Conservation (phyloP, 2,113 vertebrate species). For the Pagrus major region DNA sequence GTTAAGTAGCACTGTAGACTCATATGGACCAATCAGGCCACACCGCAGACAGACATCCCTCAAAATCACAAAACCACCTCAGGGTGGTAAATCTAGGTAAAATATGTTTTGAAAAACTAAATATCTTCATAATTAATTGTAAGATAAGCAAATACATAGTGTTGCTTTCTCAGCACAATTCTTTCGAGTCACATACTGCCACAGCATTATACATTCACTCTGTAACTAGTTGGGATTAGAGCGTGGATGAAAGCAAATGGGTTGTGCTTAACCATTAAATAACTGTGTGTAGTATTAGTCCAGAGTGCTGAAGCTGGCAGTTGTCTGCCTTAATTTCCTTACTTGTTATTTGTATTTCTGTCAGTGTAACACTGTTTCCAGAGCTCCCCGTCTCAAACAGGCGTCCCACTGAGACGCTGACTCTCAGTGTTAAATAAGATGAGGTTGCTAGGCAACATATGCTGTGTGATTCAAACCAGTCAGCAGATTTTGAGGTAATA, state of each 20-base stretch:
- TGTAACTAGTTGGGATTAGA: background rate
- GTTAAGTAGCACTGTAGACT: too few species aligned
- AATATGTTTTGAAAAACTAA: background rate
- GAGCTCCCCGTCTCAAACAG: constrained; percentile 16
- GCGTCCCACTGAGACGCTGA: constrained; percentile 1
- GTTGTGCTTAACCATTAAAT: background rate
- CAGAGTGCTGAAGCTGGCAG: background rate
- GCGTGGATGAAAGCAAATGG: constrained; percentile 3
- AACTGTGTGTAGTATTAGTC: background rate
- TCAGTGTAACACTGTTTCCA: constrained; percentile 19
- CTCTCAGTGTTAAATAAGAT: constrained; percentile 26
- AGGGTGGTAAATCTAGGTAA: too few species aligned
- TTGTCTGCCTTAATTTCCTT: constrained; percentile 2
- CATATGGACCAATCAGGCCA: too few species aligned
- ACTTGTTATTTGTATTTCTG: constrained; percentile 23
- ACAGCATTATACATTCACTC: background rate
- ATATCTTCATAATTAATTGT: background rate
- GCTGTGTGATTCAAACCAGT: constrained; percentile 12
- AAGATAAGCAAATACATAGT: background rate
- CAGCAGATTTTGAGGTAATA: constrained; percentile 20
- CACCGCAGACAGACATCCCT: too few species aligned
- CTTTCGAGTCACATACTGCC: background rate
- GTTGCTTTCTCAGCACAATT: background rate
- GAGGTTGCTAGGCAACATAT: constrained; percentile 64
- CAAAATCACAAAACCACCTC: too few species aligned